Evolutionary conservation across 2,888 invertebrate genomes (phyloP), one percentile per base, ranked within the genome.

Genomic region (Protodeltote pygarga): DNA sequence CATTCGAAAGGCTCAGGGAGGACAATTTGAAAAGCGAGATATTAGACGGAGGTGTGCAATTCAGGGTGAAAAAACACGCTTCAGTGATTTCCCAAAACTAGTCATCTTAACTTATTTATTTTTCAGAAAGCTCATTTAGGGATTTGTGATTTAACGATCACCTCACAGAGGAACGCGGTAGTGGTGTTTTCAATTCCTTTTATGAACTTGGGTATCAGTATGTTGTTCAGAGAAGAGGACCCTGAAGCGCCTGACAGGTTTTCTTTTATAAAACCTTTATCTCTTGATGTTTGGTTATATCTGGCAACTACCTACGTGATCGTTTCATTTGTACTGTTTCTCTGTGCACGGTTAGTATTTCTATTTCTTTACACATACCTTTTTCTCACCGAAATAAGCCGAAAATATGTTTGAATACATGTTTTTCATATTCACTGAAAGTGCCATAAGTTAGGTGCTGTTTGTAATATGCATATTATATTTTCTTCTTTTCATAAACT

Each of bases 111-210:
- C 10, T 29, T 3, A 31, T 41, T 25, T 57, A 29, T 52, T 48
- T 92, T 93, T 23, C 86, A 98, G 98, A 96, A 95, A 92, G 98
- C 98, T 0, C 97, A 98, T 79, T 93, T 99, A 57, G 98, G 97
- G 0, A 95, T 99, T 16, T 98, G 98, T 64, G 98, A 99, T 77
- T 88, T 99, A 60, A 98, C 98, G 2, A 98, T 99, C 38, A 99
- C 98, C 2, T 97, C 96, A 71, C 95, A 96, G 33, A 93, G 99
- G 28, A 95, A 97, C 61, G 93, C 94, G 44, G 96, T 95, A 6
- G 97, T 98, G 0, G 98, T 98, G 79, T 98, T 98, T 83, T 97
- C 98, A 0, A 97, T 96, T 87, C 99, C 99, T 0, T 99, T 99
- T 83, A 98, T 99, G 97, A 97, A 96, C 61, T 89, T 99, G 58